Conservation (phyloP, 2,797 vertebrate species). For the Sebastes goodei region DNA sequence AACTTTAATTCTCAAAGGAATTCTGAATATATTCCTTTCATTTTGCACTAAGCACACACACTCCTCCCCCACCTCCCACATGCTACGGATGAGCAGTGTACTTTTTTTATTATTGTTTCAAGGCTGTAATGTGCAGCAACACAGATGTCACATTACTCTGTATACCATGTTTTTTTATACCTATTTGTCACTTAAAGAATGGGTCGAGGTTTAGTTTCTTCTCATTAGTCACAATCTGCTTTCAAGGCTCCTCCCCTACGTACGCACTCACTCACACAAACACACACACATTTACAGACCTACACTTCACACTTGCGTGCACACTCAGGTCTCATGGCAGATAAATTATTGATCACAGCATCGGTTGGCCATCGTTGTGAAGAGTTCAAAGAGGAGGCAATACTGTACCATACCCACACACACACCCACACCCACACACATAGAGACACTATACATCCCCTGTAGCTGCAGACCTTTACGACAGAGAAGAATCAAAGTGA, state of each 20-base stretch:
- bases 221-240: conserved; percentile 7
- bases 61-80: background rate
- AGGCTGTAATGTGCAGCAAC: background rate
- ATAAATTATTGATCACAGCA: conserved; percentile 68
- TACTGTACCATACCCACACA: conserved; percentile 1
- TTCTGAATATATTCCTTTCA: background rate
- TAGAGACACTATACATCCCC: background rate
- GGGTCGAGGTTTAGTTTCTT: background rate
- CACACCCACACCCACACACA: background rate
- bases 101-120: background rate
- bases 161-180: background rate
- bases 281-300: no score
- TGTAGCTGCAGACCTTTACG: conserved; percentile 14
- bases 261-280: background rate
- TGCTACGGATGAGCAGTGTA: background rate
- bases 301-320: background rate
- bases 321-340: conserved; percentile 36
- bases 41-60: background rate
- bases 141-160: background rate
- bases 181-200: background rate
- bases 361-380: conserved; percentile 31
- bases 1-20: background rate
- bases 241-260: background rate
- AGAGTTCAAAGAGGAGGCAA: conserved; percentile 52
- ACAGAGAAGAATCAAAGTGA: background rate